A percentile compares a stretch with the other conserved stretches of the same genome.
Evolutionary conservation across 2,888 invertebrate species (phyloP).

Genomic region (Ormia ochracea): DNA sequence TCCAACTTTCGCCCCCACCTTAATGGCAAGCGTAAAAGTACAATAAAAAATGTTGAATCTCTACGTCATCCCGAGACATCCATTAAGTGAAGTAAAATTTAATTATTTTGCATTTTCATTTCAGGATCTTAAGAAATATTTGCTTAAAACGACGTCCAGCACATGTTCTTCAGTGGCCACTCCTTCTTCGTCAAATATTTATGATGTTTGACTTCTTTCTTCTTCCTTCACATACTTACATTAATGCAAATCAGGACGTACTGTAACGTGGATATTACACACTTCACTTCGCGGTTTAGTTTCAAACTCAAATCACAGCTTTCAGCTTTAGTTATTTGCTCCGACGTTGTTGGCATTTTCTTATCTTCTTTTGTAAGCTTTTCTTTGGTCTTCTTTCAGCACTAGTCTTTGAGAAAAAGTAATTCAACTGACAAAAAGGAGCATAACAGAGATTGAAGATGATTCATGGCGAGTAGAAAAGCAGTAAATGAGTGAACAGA

Average conservation of each 20-base stretch:
- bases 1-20: not conserved
- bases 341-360: not conserved
- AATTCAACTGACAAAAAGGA: not conserved
- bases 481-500: constrained; percentile 52
- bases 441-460: not conserved
- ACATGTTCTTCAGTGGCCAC: no score
- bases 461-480: constrained; percentile 13
- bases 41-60: no score
- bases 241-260: constrained; percentile 9
- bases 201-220: no score
- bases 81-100: no score
- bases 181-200: no score
- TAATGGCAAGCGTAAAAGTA: no score
- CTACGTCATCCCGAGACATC: no score
- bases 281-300: constrained; percentile 43
- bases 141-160: no score
- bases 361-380: not conserved
- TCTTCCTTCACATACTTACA: no score
- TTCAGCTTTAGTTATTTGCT: constrained; percentile 54
- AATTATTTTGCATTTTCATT: no score
- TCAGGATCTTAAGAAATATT: no score
- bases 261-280: not conserved
- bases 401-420: not conserved
- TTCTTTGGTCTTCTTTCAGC: not conserved
- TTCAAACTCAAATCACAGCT: constrained; percentile 54